A percentile compares a stretch with the other conserved stretches of the same genome.
These are phyloP conservation scores for Cancer borealis DNA, from an alignment of 2,888 invertebrate species.

Conservation along the genomic window DNA sequence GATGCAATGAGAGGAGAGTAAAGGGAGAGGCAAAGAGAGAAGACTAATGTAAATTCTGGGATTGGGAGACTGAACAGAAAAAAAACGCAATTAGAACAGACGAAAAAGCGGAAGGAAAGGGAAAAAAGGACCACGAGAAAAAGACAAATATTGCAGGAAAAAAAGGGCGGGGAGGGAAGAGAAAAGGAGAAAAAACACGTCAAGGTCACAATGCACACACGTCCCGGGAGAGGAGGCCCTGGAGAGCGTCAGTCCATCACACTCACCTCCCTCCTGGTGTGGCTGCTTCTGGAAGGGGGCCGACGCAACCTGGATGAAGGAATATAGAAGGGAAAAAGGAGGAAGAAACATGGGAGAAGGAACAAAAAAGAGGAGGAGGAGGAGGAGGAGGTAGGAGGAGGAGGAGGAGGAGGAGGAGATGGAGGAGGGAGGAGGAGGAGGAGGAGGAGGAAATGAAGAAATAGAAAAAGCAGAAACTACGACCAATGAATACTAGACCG, in stretches of 20 bases:
- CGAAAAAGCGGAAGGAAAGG: background rate
- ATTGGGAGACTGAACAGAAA: background rate
- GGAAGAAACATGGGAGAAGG: background rate
- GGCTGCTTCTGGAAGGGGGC: background rate
- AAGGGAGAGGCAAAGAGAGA: background rate
- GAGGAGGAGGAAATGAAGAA: background rate
- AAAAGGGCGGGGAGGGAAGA: background rate
- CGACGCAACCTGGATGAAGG: background rate
- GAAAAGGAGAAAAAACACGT: background rate
- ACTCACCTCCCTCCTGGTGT: conserved; percentile 4
- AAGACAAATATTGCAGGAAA: background rate
- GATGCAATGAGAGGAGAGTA: background rate
- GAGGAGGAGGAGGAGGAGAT: background rate
- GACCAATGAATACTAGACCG: background rate
- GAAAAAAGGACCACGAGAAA: background rate
- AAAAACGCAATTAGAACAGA: background rate
- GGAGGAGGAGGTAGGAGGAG: background rate
- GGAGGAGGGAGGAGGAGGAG: background rate
- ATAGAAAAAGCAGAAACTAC: background rate
- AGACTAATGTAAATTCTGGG: background rate
- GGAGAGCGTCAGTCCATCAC: background rate
- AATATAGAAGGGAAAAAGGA: background rate
- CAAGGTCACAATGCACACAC: conserved; percentile 31
- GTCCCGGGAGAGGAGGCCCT: background rate
- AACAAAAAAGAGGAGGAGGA: too few relatives aligned